Evolutionary conservation across 2,797 vertebrate species (phyloP), one percentile per base, ranked within the genome.

Genomic region (Muscicapa comitata): DNA sequence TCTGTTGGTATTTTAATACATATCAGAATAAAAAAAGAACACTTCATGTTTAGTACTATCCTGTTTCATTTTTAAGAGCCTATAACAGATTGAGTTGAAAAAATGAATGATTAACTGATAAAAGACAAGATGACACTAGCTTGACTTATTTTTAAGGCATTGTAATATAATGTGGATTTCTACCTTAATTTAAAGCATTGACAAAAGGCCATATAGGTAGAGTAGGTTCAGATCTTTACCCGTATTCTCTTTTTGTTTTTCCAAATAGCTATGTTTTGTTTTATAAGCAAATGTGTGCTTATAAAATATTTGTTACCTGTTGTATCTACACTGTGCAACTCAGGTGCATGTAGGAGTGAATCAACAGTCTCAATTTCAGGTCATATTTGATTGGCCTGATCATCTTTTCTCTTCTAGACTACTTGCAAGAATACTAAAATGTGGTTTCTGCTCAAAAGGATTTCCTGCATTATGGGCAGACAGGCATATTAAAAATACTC

Each of bases 391-490:
- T 61, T 94, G 73, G 78, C 67, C 80, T 61, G 29, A 58, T 90
- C 65, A 93, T 74, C 91, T 88, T 70, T 47, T 80, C 37, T 71
- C 33, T 50, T 77, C n/a, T 71, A 33, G 71, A 82, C 26, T 93
- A 73, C 31, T 82, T 86, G 38, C 62, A 91, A 75, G 79, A 93
- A 48, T 77, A 59, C 71, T 86, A 67, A 96, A 83, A 77, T 35
- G 59, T 13, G 57, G 76, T 93, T 59, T 95, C 83, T 65, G 73
- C 96, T 95, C 70, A 91, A 86, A 96, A 97, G 93, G 90, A 89
- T 97, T 98, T 97, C 96, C 92, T 97, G 96, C 26, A 35, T 96
- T 87, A 62, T 66, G 65, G 59, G 51, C 73, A 93, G 88, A 73
- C 43, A 65, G 35, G 33, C 63, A 75, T 86, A 67, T 89, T 95